Evolutionary conservation across 2,888 invertebrate species (phyloP), one percentile per base, ranked within the genome.

Genomic region (Cylloceria caligata): DNA sequence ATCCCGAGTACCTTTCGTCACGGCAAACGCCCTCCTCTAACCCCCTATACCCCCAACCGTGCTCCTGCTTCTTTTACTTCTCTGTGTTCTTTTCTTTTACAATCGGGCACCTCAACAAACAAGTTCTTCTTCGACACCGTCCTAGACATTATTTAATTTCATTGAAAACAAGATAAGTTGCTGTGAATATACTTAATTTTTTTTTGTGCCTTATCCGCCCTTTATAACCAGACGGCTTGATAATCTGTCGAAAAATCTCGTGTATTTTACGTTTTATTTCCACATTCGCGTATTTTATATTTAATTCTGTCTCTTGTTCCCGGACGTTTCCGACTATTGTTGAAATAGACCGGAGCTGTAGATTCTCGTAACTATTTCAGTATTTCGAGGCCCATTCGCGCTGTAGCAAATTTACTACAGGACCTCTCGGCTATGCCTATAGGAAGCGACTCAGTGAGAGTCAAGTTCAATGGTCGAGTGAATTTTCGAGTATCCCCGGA

Each of bases 1-100:
- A 71, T 77, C 34, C 27, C 60, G 71, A 77, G 76, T 81, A 73
- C 73, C 73, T 73, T 73, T 73, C 73, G 62, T 73, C 62, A 64
- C 73, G 47, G 34, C 47, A 21, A 39, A 45, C 64, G 21, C 42
- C 7, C 27, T 19, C 34, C 24, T 39, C 3, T 34, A 36, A n/a
- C 27, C 19, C 36, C 57, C 16, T 34, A 45, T 47, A 21, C 47
- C 55, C 39, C 7, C 47, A 45, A 9, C 30, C n/a, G n/a, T n/a
- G 21, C 21, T 24, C 16, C 49, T 68, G 27, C 36, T 13, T 11
- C 19, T 55, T 36, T 21, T 42, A 71, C 57, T 71, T 27, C 52
- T 39, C 49, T 16, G 68, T 39, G 13, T 16, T 65, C 42, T 27
- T 65, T 45, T 45, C 45, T 24, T 16, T 45, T 13, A 45, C 45